Conservation (phyloP, 2,888 invertebrate species). For the Mystacides longicornis region DNA sequence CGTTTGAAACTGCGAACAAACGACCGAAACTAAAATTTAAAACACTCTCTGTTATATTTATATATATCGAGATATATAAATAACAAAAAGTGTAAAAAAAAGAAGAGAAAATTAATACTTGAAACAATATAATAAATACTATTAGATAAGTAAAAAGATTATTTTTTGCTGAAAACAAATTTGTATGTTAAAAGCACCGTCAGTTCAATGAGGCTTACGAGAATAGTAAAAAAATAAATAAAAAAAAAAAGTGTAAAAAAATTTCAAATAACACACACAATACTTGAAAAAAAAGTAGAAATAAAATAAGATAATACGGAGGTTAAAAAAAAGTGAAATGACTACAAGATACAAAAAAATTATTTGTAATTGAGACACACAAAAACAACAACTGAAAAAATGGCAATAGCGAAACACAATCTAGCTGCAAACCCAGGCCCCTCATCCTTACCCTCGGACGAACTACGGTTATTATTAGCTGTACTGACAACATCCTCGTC, state of each 20-base stretch:
- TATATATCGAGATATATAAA: slow-evolving; percentile 1
- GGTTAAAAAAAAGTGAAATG: slow-evolving; percentile 2
- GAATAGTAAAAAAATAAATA: background rate
- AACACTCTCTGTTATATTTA: no score
- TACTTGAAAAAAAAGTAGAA: background rate
- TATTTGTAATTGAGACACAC: slow-evolving; percentile 36
- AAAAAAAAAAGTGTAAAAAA: no score
- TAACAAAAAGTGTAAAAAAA: background rate
- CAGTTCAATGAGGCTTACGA: background rate
- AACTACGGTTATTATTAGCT: slow-evolving; percentile 20
- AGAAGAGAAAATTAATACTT: background rate
- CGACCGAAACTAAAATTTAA: no score
- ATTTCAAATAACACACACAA: slow-evolving; percentile 1
- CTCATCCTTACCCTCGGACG: slow-evolving; percentile 32
- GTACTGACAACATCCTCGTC: background rate
- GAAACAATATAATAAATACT: background rate
- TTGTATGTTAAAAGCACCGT: background rate
- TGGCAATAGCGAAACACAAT: slow-evolving; percentile 44
- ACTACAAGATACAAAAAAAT: slow-evolving; percentile 18
- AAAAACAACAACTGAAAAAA: slow-evolving; percentile 45
- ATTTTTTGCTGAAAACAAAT: background rate
- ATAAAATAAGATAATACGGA: background rate
- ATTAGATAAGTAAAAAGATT: background rate
- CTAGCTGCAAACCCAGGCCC: slow-evolving; percentile 40
- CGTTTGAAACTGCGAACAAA: no score